Percentiles rank a stretch among this genome's conserved stretches.
Conservation (phyloP, 2,113 vertebrate genomes). For the Sisor rabdophorus region DNA sequence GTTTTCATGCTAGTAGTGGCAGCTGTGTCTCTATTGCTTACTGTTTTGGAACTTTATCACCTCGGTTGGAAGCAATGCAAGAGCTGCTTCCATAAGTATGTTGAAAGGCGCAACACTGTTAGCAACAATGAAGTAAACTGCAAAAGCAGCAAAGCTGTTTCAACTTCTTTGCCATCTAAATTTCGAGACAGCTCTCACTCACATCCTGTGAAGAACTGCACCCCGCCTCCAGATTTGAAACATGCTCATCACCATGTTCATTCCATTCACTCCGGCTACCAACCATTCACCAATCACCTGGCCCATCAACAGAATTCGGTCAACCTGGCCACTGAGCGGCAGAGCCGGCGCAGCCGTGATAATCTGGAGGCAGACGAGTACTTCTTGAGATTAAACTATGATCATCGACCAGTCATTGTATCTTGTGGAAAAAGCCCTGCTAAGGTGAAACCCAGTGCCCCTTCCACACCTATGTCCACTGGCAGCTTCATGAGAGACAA, state of each 20-base stretch:
- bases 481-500: conserved; percentile 76
- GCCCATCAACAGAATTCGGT: conserved; percentile 88
- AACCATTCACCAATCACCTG: conserved; percentile 81
- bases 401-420: conserved; percentile 58
- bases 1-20: conserved; percentile 94
- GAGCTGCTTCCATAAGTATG: conserved; percentile 42
- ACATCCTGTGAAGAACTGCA: conserved; percentile 66
- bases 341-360: conserved; percentile 73
- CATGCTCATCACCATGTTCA: conserved; percentile 52
- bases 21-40: conserved; percentile 83
- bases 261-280: conserved; percentile 66
- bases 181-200: conserved; percentile 49
- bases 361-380: conserved; percentile 65
- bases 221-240: conserved; percentile 85
- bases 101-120: conserved; percentile 33
- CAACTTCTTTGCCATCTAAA: conserved; percentile 46
- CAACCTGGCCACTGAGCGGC: conserved; percentile 82
- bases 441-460: conserved; percentile 58
- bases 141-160: conserved; percentile 27
- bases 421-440: conserved; percentile 18
- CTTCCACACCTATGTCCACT: conserved; percentile 53
- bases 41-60: conserved; percentile 86
- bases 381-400: conserved; percentile 77
- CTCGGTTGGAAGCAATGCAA: conserved; percentile 83
- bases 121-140: background rate